A percentile compares a stretch with the other conserved stretches of the same genome.
These are phyloP conservation scores for Matsumyia berberina DNA, from an alignment of 2,888 invertebrate genomes.

Conservation along the genomic window DNA sequence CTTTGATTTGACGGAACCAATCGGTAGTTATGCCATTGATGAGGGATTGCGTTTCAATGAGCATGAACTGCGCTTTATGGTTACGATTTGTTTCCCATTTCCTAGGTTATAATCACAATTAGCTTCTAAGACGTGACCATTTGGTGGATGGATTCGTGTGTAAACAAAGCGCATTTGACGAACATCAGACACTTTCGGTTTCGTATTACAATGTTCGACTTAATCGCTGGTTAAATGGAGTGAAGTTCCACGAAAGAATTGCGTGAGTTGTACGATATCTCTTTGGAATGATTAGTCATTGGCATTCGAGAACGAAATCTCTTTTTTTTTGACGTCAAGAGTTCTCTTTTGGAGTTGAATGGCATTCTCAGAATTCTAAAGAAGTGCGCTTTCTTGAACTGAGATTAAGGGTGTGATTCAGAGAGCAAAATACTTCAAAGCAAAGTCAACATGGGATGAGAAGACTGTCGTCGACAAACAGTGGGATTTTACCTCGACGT, in stretches of 20 bases:
- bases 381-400: too few relatives aligned
- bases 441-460: too few relatives aligned
- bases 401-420: too few relatives aligned
- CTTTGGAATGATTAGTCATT: too few relatives aligned
- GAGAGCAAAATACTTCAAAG: too few relatives aligned
- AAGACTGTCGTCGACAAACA: too few relatives aligned
- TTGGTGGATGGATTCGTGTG: neutral
- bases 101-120: neutral
- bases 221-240: neutral
- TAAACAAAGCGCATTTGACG: neutral
- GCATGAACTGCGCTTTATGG: conserved; percentile 4
- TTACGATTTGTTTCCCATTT: neutral
- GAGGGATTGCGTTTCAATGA: conserved; percentile 13
- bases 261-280: too few relatives aligned
- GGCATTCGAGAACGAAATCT: too few relatives aligned
- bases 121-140: neutral
- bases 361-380: too few relatives aligned
- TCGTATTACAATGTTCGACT: neutral
- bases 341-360: too few relatives aligned
- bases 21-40: conserved; percentile 8
- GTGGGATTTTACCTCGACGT: too few relatives aligned
- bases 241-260: neutral
- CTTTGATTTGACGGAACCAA: conserved; percentile 35
- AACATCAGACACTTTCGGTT: neutral
- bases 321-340: too few relatives aligned